Evolutionary conservation across 2,797 vertebrate species (phyloP).

Genomic region (Fratercula arctica): DNA sequence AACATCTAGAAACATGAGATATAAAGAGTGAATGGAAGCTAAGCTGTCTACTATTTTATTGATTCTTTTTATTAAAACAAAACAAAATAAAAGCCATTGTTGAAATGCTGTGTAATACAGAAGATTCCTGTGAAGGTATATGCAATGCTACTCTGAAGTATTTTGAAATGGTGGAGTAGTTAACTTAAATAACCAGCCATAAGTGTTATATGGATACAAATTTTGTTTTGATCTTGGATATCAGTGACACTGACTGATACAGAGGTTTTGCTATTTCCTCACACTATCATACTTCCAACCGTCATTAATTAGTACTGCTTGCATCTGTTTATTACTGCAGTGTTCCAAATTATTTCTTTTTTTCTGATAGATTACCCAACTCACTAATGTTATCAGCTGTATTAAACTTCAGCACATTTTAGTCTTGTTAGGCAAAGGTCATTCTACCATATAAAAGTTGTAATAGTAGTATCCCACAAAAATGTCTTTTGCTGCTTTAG

Average conservation of each 20-base stretch:
- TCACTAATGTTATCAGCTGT: background rate
- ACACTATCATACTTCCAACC: rapidly evolving
- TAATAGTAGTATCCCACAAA: background rate
- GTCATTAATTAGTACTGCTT: background rate
- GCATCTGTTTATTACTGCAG: background rate
- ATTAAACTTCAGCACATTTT: background rate
- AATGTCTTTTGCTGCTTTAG: background rate
- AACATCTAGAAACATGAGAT: background rate
- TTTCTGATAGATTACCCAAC: background rate
- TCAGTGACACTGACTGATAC: background rate
- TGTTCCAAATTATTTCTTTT: background rate
- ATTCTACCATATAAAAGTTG: background rate
- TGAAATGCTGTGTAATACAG: background rate
- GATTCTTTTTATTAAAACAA: background rate
- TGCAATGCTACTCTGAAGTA: background rate
- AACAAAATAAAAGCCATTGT: background rate
- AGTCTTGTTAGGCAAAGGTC: background rate
- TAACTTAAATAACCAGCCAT: background rate
- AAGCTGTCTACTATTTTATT: background rate
- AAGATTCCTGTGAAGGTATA: background rate
- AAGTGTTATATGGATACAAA: background rate
- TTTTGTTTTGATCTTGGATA: background rate
- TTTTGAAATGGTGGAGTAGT: background rate
- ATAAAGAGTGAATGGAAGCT: background rate
- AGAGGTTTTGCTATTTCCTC: background rate